Conservation (phyloP, 2,797 vertebrate genomes). For the Toxotes lorentzi region DNA sequence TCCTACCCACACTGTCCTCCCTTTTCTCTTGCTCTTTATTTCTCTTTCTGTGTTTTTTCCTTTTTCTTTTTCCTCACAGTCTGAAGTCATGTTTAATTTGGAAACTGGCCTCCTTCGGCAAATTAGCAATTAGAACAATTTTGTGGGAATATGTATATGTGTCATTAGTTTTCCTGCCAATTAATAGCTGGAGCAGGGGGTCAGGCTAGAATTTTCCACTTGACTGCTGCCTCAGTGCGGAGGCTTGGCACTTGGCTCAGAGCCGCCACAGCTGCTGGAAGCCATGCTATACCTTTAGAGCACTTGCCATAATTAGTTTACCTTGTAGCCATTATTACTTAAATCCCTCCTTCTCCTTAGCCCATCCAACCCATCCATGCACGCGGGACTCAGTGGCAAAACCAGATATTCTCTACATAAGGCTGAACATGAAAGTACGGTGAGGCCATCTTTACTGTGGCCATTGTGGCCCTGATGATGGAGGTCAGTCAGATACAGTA, state of each 20-base stretch:
- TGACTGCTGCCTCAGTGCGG: constrained; percentile 89
- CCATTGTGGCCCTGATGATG: constrained; percentile 85
- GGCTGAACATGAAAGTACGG: constrained; percentile 87
- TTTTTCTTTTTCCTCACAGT: constrained; percentile 78
- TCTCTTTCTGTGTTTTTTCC: constrained; percentile 26
- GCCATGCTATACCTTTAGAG: constrained; percentile 90
- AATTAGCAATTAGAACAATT: constrained; percentile 99
- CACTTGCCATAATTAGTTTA: constrained; percentile 96
- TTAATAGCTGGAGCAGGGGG: constrained; percentile 94
- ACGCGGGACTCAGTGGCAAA: constrained; percentile 79
- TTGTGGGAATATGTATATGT: constrained; percentile 96
- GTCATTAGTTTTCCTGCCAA: constrained; percentile 98
- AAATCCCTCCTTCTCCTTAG: constrained; percentile 86
- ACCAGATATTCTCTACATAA: constrained; percentile 85
- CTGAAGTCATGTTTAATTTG: constrained; percentile 95
- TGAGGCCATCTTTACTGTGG: constrained; percentile 83
- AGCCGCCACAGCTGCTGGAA: constrained; percentile 89
- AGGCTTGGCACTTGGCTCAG: constrained; percentile 90
- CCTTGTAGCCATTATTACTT: constrained; percentile 96
- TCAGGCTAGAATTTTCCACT: constrained; percentile 96
- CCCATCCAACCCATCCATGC: constrained; percentile 50
- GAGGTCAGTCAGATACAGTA: constrained; percentile 92
- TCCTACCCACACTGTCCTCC: constrained; percentile 9
- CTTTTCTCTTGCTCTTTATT: constrained; percentile 28
- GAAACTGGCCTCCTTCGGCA: constrained; percentile 93